These are phyloP conservation scores for Arge pagana DNA, from an alignment of 2,888 invertebrate genomes.

Conservation along the genomic window DNA sequence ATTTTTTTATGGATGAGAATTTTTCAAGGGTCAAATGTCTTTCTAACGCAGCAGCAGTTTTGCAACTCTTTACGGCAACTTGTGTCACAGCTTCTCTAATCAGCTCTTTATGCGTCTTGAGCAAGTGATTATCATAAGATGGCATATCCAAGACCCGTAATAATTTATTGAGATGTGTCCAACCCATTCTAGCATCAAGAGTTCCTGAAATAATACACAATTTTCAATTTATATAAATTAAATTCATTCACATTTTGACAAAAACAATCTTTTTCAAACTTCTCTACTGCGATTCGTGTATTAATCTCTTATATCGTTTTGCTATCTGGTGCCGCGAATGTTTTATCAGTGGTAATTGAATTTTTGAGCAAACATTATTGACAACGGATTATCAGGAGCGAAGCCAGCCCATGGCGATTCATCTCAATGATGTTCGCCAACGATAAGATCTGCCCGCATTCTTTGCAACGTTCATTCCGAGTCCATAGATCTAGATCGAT, in stretches of 20 bases:
- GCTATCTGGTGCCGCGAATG: conserved; percentile 11
- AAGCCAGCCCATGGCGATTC: conserved; percentile 14
- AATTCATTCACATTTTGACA: conserved; percentile 1
- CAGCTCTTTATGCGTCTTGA: conserved; percentile 1
- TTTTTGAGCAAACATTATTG: conserved; percentile 9
- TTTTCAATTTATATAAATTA: not conserved
- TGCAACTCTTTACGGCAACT: conserved; percentile 6
- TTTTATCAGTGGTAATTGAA: conserved; percentile 12
- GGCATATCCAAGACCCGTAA: conserved; percentile 13
- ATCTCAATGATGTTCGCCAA: conserved; percentile 15
- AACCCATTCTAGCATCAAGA: conserved; percentile 13
- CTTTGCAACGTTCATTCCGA: conserved; percentile 15
- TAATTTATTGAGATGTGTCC: conserved; percentile 15
- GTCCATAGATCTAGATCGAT: conserved; percentile 13
- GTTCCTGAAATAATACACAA: conserved; percentile 7
- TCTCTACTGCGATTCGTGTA: conserved; percentile 15
- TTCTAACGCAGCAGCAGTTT: conserved; percentile 9
- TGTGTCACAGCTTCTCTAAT: conserved; percentile 2
- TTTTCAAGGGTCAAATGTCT: conserved; percentile 4
- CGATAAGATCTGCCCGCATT: not conserved
- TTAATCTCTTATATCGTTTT: conserved; percentile 12
- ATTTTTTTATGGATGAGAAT: conserved; percentile 6
- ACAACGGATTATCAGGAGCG: conserved; percentile 14
- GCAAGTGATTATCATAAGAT: conserved; percentile 13
- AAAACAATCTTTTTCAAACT: conserved; percentile 9